Evolutionary conservation across 2,888 invertebrate species (phyloP), one percentile per base, ranked within the genome.

Genomic region (Dasypolia templi): DNA sequence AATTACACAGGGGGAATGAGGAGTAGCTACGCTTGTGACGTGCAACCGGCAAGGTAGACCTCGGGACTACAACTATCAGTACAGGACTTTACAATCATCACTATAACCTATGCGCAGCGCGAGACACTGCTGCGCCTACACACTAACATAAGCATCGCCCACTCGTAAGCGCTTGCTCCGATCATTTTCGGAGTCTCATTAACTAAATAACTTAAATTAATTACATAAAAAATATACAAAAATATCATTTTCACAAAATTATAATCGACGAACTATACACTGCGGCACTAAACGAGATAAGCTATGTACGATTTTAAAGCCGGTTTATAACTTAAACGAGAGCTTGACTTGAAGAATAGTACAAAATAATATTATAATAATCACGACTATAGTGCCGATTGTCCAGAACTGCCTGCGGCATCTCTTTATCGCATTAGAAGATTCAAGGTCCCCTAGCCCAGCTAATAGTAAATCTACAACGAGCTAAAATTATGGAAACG

Each of bases 381-480:
- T 95, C 95, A 94, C 95, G 96, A 95, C 95, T 95, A 95, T 95
- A 95, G 96, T 95, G 96, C 94, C 95, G 95, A 96, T 96, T 95
- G 96, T 96, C 95, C 91, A 95, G 95, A 95, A 96, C 95, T 96
- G 96, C 94, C 94, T 93, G 95, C 92, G 95, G 94, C 95, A 93
- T 93, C 90, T 91, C 92, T 91, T 90, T 92, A 90, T 93, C 93
- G 91, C 92, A 93, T 92, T 89, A 90, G 92, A 94, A 95, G 95
- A 95, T 95, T 95, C 95, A 95, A 96, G 96, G 96, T 96, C 96
- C 96, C 96, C 96, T 95, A 95, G 96, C 95, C 96, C 96, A 96
- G 96, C 96, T 96, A 96, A 96, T 92, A 94, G 94, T 95, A 92
- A 94, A 94, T 94, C 95, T 96, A 96, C 95, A 93, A 94, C 95